Percentiles rank a stretch among this genome's conserved stretches.
Conservation (phyloP, 2,797 vertebrate species). For the Megalops cyprinoides region DNA sequence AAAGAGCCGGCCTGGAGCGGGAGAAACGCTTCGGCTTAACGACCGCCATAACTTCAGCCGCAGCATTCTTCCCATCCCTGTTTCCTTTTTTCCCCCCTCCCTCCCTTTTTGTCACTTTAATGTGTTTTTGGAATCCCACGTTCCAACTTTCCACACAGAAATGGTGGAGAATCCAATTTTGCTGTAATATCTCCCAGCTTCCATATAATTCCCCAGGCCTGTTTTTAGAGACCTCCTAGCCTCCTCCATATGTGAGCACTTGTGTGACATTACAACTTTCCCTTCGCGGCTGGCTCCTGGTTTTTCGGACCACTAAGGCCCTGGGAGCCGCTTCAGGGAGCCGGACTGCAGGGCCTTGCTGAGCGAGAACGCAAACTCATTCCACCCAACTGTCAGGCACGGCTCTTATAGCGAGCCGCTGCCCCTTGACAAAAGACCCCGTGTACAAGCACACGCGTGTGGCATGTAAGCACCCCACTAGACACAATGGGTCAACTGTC, state of each 20-base stretch:
- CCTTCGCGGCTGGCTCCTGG: not conserved
- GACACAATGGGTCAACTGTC: too few species aligned
- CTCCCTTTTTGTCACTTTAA: constrained; percentile 4
- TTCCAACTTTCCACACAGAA: constrained; percentile 70
- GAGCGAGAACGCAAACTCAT: too few species aligned
- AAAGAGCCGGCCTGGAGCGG: constrained; percentile 62
- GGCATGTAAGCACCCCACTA: too few species aligned
- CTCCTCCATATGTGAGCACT: constrained; percentile 59
- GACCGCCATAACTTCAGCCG: constrained; percentile 69
- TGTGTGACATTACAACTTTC: constrained; percentile 9
- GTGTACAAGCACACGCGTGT: too few species aligned
- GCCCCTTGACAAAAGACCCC: too few species aligned
- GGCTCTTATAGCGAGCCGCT: too few species aligned
- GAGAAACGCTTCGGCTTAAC: constrained; percentile 64
- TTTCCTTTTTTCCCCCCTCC: not conserved
- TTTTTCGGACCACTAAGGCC: not conserved
- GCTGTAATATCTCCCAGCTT: constrained; percentile 57
- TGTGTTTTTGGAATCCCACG: not conserved
- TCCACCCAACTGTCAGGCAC: too few species aligned
- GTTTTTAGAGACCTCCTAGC: constrained; percentile 55
- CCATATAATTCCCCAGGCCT: constrained; percentile 64
- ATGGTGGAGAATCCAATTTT: constrained; percentile 66
- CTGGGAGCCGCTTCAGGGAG: too few species aligned
- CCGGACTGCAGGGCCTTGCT: too few species aligned
- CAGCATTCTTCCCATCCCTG: not conserved